Percentiles rank a stretch among this genome's conserved stretches.
These are phyloP conservation scores for Mantis religiosa DNA, from an alignment of 2,888 invertebrate genomes.

Conservation along the genomic window DNA sequence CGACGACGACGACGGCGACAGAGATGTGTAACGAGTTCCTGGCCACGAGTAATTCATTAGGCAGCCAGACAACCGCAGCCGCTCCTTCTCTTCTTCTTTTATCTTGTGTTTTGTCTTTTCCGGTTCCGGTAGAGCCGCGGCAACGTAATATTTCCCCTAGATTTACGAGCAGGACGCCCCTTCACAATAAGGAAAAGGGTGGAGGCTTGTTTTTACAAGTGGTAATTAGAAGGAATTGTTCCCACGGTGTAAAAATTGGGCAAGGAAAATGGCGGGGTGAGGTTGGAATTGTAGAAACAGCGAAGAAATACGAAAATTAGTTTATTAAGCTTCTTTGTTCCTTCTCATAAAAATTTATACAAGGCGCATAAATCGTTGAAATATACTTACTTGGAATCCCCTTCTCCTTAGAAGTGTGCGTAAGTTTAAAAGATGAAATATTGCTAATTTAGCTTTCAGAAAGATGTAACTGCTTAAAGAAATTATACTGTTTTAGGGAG, in stretches of 20 bases:
- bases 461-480: neutral
- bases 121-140: neutral
- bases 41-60: neutral
- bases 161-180: neutral
- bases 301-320: neutral
- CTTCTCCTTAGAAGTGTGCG: neutral
- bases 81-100: slow-evolving; percentile 5
- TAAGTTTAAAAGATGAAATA: neutral
- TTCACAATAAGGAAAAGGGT: neutral
- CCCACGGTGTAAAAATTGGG: neutral
- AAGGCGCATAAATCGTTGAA: neutral
- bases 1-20: neutral
- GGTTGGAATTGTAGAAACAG: neutral
- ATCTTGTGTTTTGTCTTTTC: slow-evolving; percentile 15
- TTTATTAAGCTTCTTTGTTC: neutral
- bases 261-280: neutral
- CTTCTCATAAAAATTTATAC: neutral
- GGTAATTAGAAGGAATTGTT: slow-evolving; percentile 11
- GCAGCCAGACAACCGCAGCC: neutral
- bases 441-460: neutral
- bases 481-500: neutral
- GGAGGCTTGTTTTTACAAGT: neutral
- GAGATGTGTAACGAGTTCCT: neutral
- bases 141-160: slow-evolving; percentile 14
- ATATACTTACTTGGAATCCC: neutral